Conservation (phyloP, 1,140 invertebrate species). For the Drosophila sturtevanti region DNA sequence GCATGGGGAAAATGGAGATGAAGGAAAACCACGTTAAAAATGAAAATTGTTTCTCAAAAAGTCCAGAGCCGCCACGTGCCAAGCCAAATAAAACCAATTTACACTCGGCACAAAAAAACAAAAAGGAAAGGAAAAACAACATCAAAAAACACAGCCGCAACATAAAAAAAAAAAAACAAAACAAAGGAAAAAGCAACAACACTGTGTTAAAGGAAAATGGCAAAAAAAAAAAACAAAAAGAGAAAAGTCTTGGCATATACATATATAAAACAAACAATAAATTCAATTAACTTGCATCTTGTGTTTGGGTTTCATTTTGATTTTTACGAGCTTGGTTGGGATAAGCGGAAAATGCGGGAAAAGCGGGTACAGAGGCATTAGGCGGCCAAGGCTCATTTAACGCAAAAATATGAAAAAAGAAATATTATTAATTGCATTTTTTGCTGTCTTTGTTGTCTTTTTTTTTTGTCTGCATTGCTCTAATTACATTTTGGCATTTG, state of each 20-base stretch:
- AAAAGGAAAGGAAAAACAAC: conserved; percentile 7
- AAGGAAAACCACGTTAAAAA: conserved; percentile 26
- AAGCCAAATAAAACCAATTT: conserved; percentile 55
- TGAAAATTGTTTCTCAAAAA: conserved; percentile 48
- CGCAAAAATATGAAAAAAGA: conserved; percentile 37
- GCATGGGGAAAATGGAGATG: neutral
- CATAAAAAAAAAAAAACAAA: neutral
- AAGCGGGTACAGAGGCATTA: conserved; percentile 39
- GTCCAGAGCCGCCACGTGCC: conserved; percentile 24
- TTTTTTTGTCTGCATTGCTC: neutral
- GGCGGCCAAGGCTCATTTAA: neutral
- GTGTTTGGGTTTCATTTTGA: conserved; percentile 20
- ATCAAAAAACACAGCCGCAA: conserved; percentile 10
- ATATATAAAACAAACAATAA: conserved; percentile 43
- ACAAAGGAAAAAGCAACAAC: neutral
- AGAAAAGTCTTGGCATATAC: conserved; percentile 25
- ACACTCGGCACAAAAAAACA: conserved; percentile 12
- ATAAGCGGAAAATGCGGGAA: conserved; percentile 28
- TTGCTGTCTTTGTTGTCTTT: neutral
- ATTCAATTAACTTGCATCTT: conserved; percentile 54
- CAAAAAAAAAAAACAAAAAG: conserved; percentile 25
- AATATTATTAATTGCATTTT: conserved; percentile 31
- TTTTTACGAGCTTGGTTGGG: conserved; percentile 33
- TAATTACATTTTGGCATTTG: conserved; percentile 2
- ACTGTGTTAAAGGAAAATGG: conserved; percentile 15